phyloP scores from a whole-genome alignment of 1,140 invertebrate species.

The Rhopalosiphum maidis region DNA sequence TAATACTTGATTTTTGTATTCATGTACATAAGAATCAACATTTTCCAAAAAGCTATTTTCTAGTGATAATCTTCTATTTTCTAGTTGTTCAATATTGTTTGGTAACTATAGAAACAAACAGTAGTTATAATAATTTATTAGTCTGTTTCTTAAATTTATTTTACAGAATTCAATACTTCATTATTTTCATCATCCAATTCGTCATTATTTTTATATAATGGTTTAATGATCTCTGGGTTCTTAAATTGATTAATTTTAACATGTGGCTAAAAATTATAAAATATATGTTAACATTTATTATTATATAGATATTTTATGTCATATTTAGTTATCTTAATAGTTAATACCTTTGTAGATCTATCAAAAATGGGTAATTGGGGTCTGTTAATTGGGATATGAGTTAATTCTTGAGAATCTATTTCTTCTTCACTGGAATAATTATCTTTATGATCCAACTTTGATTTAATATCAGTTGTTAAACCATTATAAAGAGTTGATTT shows the following conservation, averaged over 20 bases:
- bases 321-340: not conserved
- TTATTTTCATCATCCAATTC: slow-evolving; percentile 39
- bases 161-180: slow-evolving; percentile 19
- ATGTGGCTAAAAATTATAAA: slow-evolving; percentile 21
- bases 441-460: not conserved
- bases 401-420: not conserved
- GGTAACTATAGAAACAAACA: slow-evolving; percentile 37
- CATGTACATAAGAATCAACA: not conserved
- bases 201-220: slow-evolving; percentile 32
- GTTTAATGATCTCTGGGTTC: slow-evolving; percentile 13
- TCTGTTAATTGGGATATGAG: not conserved
- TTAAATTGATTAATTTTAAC: slow-evolving; percentile 23
- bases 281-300: not conserved
- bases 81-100: slow-evolving; percentile 45
- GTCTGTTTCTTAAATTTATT: not conserved
- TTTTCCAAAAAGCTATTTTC: slow-evolving; percentile 59
- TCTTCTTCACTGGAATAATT: slow-evolving; percentile 45
- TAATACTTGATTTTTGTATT: slow-evolving; percentile 29
- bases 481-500: not conserved
- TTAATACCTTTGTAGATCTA: slow-evolving; percentile 50
- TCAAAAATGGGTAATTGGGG: slow-evolving; percentile 6
- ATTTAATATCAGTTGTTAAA: not conserved
- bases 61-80: slow-evolving; percentile 55
- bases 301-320: not conserved
- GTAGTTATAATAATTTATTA: not conserved